These are phyloP conservation scores for Clangula hyemalis DNA, from an alignment of 2,797 vertebrate species.

Conservation along the genomic window DNA sequence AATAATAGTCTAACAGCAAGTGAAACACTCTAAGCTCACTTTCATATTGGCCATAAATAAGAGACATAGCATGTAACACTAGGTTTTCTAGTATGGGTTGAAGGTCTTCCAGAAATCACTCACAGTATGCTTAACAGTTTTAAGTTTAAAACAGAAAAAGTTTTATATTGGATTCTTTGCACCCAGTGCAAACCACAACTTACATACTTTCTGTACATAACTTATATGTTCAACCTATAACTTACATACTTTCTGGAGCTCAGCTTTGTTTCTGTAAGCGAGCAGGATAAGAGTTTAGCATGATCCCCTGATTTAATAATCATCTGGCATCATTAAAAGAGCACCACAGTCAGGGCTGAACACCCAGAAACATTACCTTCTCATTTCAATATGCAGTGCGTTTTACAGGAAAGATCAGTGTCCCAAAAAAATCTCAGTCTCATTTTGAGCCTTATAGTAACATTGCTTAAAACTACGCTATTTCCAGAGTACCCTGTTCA, in stretches of 20 bases:
- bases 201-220: neutral
- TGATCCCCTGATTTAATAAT: neutral
- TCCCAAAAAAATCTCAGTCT: neutral
- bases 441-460: neutral
- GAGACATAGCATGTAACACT: accelerated
- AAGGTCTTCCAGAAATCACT: neutral
- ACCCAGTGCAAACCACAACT: neutral
- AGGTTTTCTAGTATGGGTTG: neutral
- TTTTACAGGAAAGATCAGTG: neutral
- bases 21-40: neutral
- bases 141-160: neutral
- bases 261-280: neutral
- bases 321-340: neutral
- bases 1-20: neutral
- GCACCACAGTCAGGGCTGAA: neutral
- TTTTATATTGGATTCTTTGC: neutral
- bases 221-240: neutral
- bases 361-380: neutral
- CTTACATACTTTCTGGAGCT: neutral
- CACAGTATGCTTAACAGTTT: neutral
- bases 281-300: neutral
- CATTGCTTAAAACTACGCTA: neutral
- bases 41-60: neutral
- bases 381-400: neutral
- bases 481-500: neutral